Evolutionary conservation across 2,797 vertebrate species (phyloP).

Genomic region (Trematocara caparti): DNA sequence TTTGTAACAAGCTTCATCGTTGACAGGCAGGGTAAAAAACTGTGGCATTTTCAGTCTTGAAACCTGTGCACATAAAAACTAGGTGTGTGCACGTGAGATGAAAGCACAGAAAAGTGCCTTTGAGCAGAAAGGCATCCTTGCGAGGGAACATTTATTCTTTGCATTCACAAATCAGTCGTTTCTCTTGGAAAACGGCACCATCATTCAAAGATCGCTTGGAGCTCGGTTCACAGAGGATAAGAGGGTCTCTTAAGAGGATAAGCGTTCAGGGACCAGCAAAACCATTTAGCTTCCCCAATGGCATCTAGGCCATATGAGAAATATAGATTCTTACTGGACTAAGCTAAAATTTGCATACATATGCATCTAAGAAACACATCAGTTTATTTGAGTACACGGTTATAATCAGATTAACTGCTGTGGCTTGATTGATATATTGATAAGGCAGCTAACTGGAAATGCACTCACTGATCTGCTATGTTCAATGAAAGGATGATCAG

Average conservation of each 20-base stretch:
- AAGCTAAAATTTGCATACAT: background rate
- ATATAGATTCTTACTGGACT: background rate
- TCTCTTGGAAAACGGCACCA: background rate
- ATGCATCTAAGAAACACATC: background rate
- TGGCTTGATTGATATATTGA: background rate
- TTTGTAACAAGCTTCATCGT: background rate
- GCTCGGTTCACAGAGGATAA: background rate
- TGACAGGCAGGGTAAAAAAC: background rate
- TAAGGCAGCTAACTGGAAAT: background rate
- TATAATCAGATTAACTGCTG: background rate
- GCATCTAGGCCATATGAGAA: background rate
- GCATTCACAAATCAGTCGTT: background rate
- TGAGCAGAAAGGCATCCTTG: background rate
- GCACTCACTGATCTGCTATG: background rate
- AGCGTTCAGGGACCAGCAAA: rapidly evolving
- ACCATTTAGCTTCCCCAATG: background rate
- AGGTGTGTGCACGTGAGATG: background rate
- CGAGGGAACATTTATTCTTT: too few relatives aligned
- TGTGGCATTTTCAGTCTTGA: background rate
- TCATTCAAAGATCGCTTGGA: background rate
- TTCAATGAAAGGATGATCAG: background rate
- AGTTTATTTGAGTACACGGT: background rate
- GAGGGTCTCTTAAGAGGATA: background rate
- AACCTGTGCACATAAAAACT: background rate
- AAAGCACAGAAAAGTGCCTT: background rate